phyloP scores from a whole-genome alignment of 2,113 vertebrate species.

The Fregetta grallaria region DNA sequence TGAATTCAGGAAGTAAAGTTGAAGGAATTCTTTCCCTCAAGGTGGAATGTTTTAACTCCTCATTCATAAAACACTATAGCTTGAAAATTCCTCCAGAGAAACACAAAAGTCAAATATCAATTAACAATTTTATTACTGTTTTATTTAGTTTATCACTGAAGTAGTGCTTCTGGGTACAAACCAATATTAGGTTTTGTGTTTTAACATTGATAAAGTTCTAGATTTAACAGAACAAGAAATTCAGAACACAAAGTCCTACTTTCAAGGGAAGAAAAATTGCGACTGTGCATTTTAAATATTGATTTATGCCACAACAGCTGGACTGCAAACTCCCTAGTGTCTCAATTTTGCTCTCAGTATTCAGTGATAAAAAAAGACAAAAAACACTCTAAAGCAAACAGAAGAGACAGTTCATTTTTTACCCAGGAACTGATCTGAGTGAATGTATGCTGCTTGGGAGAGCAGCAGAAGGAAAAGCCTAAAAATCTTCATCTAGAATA shows the following conservation, averaged over 20 bases:
- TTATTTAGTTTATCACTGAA: neutral
- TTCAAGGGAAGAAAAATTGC: slow-evolving; percentile 36
- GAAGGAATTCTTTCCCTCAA: neutral
- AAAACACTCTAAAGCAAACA: slow-evolving; percentile 21
- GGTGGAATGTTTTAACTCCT: neutral
- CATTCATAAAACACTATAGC: slow-evolving; percentile 7
- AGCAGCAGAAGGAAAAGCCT: neutral
- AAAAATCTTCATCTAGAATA: slow-evolving; percentile 5
- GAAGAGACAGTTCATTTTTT: slow-evolving; percentile 46
- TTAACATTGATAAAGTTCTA: neutral
- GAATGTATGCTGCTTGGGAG: neutral
- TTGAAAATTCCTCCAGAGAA: slow-evolving; percentile 15
- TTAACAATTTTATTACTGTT: slow-evolving; percentile 26
- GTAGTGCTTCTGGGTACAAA: slow-evolving; percentile 8
- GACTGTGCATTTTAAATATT: slow-evolving; percentile 60
- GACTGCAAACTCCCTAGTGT: slow-evolving; percentile 4
- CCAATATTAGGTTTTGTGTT: neutral
- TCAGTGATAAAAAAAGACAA: neutral
- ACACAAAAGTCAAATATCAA: neutral
- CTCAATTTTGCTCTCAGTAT: slow-evolving; percentile 44
- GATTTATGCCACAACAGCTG: slow-evolving; percentile 53
- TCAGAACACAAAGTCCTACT: neutral
- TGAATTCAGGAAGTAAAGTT: neutral
- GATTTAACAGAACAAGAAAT: slow-evolving; percentile 55
- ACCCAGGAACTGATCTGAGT: neutral